These are phyloP conservation scores for Meliscaeva auricollis DNA, from an alignment of 2,888 invertebrate species.

Conservation along the genomic window DNA sequence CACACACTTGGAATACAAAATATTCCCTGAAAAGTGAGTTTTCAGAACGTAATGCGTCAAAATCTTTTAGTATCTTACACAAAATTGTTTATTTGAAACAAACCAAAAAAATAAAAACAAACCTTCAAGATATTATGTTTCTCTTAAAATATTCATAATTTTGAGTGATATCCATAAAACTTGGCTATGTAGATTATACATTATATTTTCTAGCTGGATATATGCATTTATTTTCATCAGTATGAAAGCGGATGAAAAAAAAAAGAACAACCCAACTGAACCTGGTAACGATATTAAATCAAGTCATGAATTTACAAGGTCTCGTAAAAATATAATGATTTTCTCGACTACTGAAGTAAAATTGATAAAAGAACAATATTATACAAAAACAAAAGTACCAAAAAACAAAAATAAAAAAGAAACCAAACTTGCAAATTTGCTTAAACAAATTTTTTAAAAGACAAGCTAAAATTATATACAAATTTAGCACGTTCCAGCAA, in stretches of 20 bases:
- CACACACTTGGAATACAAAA: too few species aligned
- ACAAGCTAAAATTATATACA: conserved; percentile 34
- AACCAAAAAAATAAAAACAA: background rate
- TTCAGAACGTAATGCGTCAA: too few species aligned
- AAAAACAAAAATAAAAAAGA: conserved; percentile 6
- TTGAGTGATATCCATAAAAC: background rate
- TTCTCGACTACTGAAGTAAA: background rate
- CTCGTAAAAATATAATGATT: conserved; percentile 20
- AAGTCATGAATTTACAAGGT: conserved; percentile 15
- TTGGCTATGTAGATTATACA: background rate
- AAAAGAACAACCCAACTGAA: background rate
- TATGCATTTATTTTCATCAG: background rate
- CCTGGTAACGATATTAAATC: conserved; percentile 20
- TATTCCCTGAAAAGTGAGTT: too few species aligned
- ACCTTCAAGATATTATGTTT: too few species aligned
- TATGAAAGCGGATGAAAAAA: background rate
- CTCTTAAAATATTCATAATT: background rate
- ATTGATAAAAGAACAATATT: background rate
- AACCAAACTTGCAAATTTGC: conserved; percentile 41
- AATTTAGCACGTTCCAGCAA: conserved; percentile 62
- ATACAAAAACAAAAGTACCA: background rate
- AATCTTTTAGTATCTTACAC: too few species aligned
- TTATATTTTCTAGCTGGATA: conserved; percentile 1
- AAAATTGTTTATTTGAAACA: conserved; percentile 7
- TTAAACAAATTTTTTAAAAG: conserved; percentile 42